Evolutionary conservation across 2,113 vertebrate species (phyloP).

Genomic region (Thalassarche chlororhynchos): DNA sequence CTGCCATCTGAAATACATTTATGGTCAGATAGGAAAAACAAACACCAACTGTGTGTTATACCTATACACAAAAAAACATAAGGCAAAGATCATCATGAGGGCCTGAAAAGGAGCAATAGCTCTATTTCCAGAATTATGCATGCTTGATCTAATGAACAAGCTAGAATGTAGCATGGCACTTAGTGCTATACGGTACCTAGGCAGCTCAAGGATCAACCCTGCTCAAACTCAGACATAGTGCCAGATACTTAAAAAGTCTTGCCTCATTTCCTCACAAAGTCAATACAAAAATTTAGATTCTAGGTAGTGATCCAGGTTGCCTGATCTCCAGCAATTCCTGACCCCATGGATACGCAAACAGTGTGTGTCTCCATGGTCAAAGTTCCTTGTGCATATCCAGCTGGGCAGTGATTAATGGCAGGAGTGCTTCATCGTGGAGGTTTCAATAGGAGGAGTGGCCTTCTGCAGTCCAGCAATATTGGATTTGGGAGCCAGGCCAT

Average conservation of each 20-base stretch:
- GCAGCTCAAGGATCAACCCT: neutral
- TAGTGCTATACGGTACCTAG: neutral
- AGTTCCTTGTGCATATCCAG: fast-evolving
- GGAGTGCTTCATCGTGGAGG: neutral
- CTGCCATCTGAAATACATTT: constrained; percentile 20
- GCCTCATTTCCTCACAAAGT: neutral
- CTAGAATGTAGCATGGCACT: neutral
- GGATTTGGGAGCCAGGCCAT: neutral
- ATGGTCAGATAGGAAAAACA: neutral
- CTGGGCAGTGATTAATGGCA: neutral
- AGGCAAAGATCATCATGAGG: neutral
- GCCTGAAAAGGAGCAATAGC: neutral
- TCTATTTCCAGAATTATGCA: neutral
- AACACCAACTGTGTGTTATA: neutral
- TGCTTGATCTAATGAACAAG: neutral
- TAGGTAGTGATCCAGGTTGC: neutral
- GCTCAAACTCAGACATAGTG: neutral
- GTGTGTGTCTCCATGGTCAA: fast-evolving
- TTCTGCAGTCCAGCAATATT: neutral
- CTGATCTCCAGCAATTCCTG: neutral
- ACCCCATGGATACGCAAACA: neutral
- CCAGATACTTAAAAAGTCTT: neutral
- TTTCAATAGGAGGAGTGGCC: neutral
- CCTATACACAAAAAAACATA: neutral
- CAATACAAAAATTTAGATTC: neutral